Evolutionary conservation across 30 jellyfish, hydroid and myxozoan genomes (phyloP).

Genomic region (Pseudorhiza aurosa): DNA sequence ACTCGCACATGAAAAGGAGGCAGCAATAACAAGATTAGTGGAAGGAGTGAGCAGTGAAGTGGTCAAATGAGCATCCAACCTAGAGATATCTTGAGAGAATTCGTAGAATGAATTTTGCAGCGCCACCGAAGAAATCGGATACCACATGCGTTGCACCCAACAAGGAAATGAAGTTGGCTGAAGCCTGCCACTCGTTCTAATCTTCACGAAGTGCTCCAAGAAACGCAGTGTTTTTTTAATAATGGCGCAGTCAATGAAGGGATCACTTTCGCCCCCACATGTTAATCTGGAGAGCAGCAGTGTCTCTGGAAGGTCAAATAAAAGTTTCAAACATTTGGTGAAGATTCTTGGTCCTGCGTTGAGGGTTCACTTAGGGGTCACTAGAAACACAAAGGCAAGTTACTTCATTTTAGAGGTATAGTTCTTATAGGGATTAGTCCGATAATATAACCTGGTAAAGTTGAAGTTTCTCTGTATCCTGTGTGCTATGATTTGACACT

Average conservation of each 20-base stretch:
- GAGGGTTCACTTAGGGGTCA: conserved; percentile 52
- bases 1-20: neutral
- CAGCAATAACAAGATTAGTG: neutral
- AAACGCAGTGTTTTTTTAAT: too few relatives aligned
- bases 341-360: conserved; percentile 55
- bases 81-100: neutral
- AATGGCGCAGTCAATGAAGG: neutral
- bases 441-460: too few relatives aligned
- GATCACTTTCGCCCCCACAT: conserved; percentile 4
- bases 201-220: too few relatives aligned
- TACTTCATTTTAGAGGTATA: neutral
- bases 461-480: neutral
- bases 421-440: neutral
- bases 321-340: conserved; percentile 57
- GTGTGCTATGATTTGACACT: neutral
- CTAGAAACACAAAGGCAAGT: conserved; percentile 39
- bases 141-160: too few relatives aligned
- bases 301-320: conserved; percentile 40
- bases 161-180: too few relatives aligned
- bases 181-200: too few relatives aligned
- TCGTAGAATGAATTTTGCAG: too few relatives aligned
- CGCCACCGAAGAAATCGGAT: too few relatives aligned
- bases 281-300: neutral
- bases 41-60: too few relatives aligned
- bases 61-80: neutral